Conservation (phyloP, 2,888 invertebrate species). For the Vandiemenella viatica region DNA sequence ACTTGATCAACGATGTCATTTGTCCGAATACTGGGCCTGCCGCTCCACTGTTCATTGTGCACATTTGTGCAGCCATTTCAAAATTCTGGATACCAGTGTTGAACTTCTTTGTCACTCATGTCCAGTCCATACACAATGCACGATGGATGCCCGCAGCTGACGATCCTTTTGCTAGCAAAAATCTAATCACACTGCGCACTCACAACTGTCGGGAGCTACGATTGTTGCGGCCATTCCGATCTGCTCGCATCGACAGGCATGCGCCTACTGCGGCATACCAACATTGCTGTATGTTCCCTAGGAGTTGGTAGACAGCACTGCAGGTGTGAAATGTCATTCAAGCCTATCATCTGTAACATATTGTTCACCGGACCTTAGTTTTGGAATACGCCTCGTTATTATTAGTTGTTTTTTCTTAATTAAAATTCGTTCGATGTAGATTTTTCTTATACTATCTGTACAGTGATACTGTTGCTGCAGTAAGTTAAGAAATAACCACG, state of each 20-base stretch:
- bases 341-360: no score
- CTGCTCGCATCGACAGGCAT: background rate
- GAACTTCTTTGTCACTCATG: background rate
- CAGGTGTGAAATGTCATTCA: no score
- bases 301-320: no score
- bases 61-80: background rate
- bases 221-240: background rate
- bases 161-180: background rate
- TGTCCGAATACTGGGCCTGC: background rate
- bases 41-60: background rate
- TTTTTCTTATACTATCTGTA: no score
- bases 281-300: no score
- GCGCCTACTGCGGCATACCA: background rate
- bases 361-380: no score
- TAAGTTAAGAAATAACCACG: no score
- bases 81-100: no score
- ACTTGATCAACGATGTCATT: background rate
- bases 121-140: background rate
- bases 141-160: background rate
- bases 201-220: background rate
- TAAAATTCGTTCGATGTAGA: no score
- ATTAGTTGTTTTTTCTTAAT: no score
- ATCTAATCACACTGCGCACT: background rate
- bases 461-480: no score
- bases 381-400: no score